Base-by-base conservation (phyloP, 2,888 invertebrate genomes). In the Hirudinaria manillensis region DNA sequence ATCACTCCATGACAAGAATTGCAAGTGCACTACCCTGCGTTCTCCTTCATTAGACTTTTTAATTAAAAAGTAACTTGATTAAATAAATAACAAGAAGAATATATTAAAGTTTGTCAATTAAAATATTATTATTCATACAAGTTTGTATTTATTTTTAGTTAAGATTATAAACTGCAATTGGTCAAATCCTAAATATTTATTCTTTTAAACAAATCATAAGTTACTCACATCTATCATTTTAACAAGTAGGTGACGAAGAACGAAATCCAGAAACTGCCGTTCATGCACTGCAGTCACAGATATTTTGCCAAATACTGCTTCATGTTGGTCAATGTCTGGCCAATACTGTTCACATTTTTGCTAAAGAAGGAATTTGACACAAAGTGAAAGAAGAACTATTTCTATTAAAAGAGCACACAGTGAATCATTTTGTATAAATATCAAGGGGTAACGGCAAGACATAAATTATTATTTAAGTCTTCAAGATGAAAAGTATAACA, bases 1-100 rank as follows among this genome's bases (percentile, higher is more conserved):
- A 16, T 67, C 67, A 29, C 29, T 21, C 67, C 67, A 67, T 29
- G 67, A 67, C 10, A 67, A 32, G 32, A 32, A 67, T 7, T 67
- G 67, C 67, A 67, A 21, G 29, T 67, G 67, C 10, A 29, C 24
- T 3, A 67, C 34, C 16, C 3, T 32, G 3, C 67, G 29, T 4
- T 21, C 32, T 29, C 7, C 21, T 21, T 4, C 67, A 21, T 10
- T 29, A 6, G 32, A 29, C 67, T 67, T n/a, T 29, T 10, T 6
- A 38, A 38, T 38, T n/a, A n/a, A n/a, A n/a, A n/a, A n/a, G n/a
- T n/a, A n/a, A n/a, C n/a, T n/a, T n/a, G n/a, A n/a, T n/a, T n/a
- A n/a, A n/a, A n/a, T n/a, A n/a, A n/a, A n/a, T n/a, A n/a, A n/a
- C n/a, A n/a, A n/a, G n/a, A n/a, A n/a, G n/a, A n/a, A n/a, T n/a